A percentile compares a stretch with the other conserved stretches of the same genome.
phyloP scores from a whole-genome alignment of 2,797 vertebrate species.

The Danio jaintianensis region DNA sequence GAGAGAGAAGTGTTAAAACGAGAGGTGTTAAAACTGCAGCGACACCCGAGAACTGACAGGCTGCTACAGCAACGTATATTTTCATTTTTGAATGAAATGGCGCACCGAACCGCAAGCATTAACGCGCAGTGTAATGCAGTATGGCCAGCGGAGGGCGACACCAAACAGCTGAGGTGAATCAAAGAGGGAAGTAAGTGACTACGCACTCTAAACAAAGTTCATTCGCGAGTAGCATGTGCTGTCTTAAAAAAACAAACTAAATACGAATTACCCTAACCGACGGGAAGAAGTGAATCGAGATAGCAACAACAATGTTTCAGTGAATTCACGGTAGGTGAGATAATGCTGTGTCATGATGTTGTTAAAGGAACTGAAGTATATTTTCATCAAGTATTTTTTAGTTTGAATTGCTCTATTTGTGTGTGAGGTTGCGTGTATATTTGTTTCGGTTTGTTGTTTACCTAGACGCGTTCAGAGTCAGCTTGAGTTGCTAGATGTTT shows the following conservation, averaged over 20 bases:
- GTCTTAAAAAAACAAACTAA: background rate
- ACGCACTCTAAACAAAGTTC: background rate
- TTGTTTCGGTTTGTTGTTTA: background rate
- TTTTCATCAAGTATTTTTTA: background rate
- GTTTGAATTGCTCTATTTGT: background rate
- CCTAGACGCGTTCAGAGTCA: background rate
- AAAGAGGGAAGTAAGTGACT: slow-evolving; percentile 37
- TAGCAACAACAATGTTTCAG: background rate
- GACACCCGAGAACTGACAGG: too few species aligned
- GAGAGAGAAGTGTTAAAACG: too few species aligned
- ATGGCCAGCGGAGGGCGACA: slow-evolving; percentile 12
- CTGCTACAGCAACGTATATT: too few species aligned
- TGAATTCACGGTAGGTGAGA: slow-evolving; percentile 45
- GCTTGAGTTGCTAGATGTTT: background rate
- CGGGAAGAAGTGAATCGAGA: background rate
- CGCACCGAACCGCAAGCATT: background rate
- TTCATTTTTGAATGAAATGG: too few species aligned
- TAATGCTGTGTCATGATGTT: background rate
- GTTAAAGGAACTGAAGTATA: background rate
- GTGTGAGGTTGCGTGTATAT: background rate
- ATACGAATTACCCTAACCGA: background rate
- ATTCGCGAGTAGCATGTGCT: background rate
- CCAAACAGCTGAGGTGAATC: background rate
- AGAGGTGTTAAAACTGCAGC: too few species aligned
- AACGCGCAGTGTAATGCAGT: background rate